Conservation (phyloP, 2,797 vertebrate genomes). For the Poecilia velifera region DNA sequence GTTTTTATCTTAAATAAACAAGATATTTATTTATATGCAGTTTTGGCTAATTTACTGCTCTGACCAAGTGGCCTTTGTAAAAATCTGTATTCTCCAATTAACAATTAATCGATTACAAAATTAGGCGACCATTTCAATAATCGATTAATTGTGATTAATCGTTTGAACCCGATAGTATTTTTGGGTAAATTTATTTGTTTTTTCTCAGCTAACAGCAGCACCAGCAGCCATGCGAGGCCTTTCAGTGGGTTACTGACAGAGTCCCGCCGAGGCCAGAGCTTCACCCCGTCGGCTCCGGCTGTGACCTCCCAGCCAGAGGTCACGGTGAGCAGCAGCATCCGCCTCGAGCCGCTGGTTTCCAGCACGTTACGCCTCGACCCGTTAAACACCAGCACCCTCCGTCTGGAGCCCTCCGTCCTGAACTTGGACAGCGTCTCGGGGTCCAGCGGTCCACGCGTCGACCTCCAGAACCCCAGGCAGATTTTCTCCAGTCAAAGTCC, state of each 20-base stretch:
- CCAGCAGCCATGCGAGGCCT: constrained; percentile 51
- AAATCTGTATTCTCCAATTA: too few species aligned
- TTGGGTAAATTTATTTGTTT: constrained; percentile 7
- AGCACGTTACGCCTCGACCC: constrained; percentile 62
- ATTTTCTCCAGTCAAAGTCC: constrained; percentile 39
- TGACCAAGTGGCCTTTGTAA: too few species aligned
- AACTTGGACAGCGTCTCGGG: constrained; percentile 41
- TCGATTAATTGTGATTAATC: too few species aligned
- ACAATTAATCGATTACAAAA: too few species aligned
- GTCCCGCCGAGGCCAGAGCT: constrained; percentile 42
- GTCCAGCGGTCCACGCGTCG: constrained; percentile 17
- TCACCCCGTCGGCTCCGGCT: constrained; percentile 18
- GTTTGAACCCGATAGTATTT: background rate
- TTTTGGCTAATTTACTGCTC: too few species aligned
- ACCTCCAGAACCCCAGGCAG: constrained; percentile 32
- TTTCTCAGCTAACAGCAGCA: constrained; percentile 64
- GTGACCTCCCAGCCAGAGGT: constrained; percentile 59
- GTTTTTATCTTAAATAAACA: too few species aligned
- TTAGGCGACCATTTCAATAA: too few species aligned
- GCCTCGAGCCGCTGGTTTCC: constrained; percentile 63
- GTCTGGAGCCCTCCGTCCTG: constrained; percentile 59
- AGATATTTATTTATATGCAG: too few species aligned
- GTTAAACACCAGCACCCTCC: constrained; percentile 80
- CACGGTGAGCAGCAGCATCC: constrained; percentile 62
- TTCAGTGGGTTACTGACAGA: constrained; percentile 43